Evolutionary conservation across 2,888 invertebrate species (phyloP), one percentile per base, ranked within the genome.

Genomic region (Synergus japonicus): DNA sequence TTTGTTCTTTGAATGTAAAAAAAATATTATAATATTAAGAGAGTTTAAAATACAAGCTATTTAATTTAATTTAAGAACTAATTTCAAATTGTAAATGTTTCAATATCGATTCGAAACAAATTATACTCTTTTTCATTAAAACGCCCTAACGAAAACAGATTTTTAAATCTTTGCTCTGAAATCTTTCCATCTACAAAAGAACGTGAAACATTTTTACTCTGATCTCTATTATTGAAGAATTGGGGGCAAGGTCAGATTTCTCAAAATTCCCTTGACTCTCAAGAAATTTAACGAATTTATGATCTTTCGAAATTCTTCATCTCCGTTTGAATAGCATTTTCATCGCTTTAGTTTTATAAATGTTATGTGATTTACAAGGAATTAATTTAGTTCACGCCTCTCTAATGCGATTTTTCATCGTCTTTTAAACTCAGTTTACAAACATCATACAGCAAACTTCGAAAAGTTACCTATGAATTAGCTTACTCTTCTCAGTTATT

Each of bases 201-300:
- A 37, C 13, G 5, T n/a, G n/a, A 58, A 41, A 41, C n/a, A 73
- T 73, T 73, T 54, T 73, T 54, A 73, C 37, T 18, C 18, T 2
- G 12, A 4, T 22, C 22, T 44, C 46, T 73, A 54, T 73, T 73
- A 54, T 73, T 73, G 41, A 73, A 41, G 73, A 73, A 73, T 37
- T 54, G 37, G 54, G 13, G 4, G 29, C 73, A 73, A 73, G 73
- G 73, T 37, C 54, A 49, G 49, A 37, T 54, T 29, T 54, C 10
- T 73, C n/a, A 37, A 73, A 73, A 49, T 58, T 58, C 29, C 54
- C 73, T 41, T 73, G 41, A 73, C 54, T 73, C 54, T n/a, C 54
- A 58, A 58, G 54, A 73, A 37, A 73, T 54, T 37, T 2, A 63
- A 73, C 15, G 10, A 73, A 73, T 58, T 54, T 41, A 54, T 15